Percentiles rank a stretch among this genome's conserved stretches.
Conservation (phyloP, 2,888 invertebrate species). For the Ochropleura plecta region DNA sequence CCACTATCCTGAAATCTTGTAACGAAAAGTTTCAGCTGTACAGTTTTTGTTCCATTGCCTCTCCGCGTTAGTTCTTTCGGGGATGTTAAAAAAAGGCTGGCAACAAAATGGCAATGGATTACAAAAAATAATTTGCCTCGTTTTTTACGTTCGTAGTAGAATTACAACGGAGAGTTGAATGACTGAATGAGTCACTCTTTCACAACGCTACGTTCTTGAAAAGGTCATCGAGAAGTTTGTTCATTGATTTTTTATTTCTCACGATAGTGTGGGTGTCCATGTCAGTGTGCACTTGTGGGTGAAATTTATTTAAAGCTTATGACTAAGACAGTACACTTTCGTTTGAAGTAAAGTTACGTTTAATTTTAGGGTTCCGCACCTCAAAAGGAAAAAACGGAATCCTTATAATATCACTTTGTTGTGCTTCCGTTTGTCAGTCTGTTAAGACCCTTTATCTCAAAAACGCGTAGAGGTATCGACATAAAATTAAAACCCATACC, state of each 20-base stretch:
- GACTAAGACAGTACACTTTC: conserved; percentile 68
- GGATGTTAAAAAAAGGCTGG: conserved; percentile 5
- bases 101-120: conserved; percentile 69
- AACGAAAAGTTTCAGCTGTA: background rate
- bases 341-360: conserved; percentile 46
- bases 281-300: conserved; percentile 61
- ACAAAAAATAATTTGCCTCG: conserved; percentile 34
- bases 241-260: conserved; percentile 74
- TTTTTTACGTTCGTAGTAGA: conserved; percentile 45
- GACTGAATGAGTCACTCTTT: conserved; percentile 85
- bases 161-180: conserved; percentile 77
- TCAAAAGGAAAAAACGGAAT: too few species aligned
- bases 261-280: conserved; percentile 61
- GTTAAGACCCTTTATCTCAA: too few species aligned
- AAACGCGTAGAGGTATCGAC: too few species aligned
- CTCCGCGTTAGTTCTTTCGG: background rate
- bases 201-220: conserved; percentile 82
- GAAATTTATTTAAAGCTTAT: conserved; percentile 68
- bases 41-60: conserved; percentile 44
- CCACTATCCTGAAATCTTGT: conserved; percentile 26
- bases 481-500: too few species aligned
- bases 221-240: conserved; percentile 80
- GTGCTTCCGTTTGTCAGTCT: too few species aligned
- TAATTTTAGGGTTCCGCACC: too few species aligned
- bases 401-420: too few species aligned